Evolutionary conservation across 2,113 vertebrate genomes (phyloP).

Genomic region (Channa argus): DNA sequence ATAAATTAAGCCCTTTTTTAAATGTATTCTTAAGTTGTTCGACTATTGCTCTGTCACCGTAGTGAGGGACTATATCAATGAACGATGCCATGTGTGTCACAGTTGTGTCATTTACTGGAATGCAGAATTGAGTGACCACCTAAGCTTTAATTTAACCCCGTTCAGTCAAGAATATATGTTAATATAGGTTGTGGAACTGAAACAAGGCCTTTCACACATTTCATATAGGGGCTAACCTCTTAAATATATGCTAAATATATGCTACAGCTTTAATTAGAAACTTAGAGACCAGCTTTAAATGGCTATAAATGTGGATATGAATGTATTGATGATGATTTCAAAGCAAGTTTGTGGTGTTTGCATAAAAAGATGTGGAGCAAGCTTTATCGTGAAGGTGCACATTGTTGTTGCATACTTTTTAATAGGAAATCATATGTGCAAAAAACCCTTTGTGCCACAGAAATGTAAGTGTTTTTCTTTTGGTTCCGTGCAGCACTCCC

Average conservation of each 20-base stretch:
- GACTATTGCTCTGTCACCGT: neutral
- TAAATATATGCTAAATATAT: slow-evolving; percentile 15
- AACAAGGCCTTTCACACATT: slow-evolving; percentile 12
- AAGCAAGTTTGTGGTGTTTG: neutral
- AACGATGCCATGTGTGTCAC: neutral
- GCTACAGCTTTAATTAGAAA: slow-evolving; percentile 36
- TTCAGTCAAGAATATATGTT: neutral
- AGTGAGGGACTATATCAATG: neutral
- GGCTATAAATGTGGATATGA: neutral
- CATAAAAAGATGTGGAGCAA: neutral
- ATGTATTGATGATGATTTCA: neutral
- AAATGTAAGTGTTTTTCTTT: slow-evolving; percentile 4
- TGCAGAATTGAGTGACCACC: neutral
- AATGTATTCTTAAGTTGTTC: neutral
- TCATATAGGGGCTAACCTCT: slow-evolving; percentile 35
- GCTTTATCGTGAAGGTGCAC: neutral
- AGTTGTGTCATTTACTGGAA: neutral
- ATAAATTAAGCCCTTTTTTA: no score
- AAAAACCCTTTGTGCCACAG: neutral
- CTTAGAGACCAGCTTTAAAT: no score
- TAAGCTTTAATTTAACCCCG: neutral
- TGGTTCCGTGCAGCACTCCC: slow-evolving; percentile 84
- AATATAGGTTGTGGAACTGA: slow-evolving; percentile 41
- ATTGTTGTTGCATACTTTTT: neutral
- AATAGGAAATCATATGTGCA: neutral